A percentile compares a stretch with the other conserved stretches of the same genome.
Evolutionary conservation across 2,113 vertebrate genomes (phyloP).

Genomic region (Coptodon bakossiorum): DNA sequence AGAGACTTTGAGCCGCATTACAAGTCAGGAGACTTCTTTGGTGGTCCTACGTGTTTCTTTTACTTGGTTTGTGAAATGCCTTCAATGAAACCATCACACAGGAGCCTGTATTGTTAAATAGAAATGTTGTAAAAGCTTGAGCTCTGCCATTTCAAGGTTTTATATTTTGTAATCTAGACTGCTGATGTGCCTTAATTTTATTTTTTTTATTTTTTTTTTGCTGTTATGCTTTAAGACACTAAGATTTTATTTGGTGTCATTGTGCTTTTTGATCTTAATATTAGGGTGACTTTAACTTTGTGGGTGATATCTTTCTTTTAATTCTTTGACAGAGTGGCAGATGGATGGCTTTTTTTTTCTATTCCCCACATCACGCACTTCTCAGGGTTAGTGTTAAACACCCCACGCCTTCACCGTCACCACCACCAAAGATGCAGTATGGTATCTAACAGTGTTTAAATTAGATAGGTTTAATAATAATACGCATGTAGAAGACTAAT

Average conservation of each 20-base stretch:
- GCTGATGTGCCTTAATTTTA: slow-evolving; percentile 32
- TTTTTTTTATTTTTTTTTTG: not conserved
- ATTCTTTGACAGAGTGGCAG: not conserved
- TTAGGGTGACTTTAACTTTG: not conserved
- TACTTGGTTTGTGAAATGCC: not conserved
- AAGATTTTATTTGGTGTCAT: not conserved
- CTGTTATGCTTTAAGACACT: not conserved
- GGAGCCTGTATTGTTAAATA: not conserved
- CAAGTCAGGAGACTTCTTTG: not conserved
- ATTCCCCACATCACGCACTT: not conserved
- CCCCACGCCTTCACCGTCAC: not conserved
- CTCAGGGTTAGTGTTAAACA: slow-evolving; percentile 51
- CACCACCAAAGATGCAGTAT: not conserved
- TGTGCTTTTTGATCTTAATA: not conserved
- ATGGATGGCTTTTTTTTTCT: not conserved
- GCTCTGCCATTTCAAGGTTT: slow-evolving; percentile 29
- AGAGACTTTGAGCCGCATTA: not conserved
- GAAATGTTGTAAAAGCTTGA: not conserved
- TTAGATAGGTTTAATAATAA: not conserved
- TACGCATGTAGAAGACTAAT: not conserved
- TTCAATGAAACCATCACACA: not conserved
- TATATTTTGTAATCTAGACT: slow-evolving; percentile 17
- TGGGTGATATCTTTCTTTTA: not conserved
- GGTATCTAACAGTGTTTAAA: not conserved
- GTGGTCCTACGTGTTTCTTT: not conserved